Evolutionary conservation across 2,888 invertebrate genomes (phyloP).

Genomic region (Apotomis betuletana): DNA sequence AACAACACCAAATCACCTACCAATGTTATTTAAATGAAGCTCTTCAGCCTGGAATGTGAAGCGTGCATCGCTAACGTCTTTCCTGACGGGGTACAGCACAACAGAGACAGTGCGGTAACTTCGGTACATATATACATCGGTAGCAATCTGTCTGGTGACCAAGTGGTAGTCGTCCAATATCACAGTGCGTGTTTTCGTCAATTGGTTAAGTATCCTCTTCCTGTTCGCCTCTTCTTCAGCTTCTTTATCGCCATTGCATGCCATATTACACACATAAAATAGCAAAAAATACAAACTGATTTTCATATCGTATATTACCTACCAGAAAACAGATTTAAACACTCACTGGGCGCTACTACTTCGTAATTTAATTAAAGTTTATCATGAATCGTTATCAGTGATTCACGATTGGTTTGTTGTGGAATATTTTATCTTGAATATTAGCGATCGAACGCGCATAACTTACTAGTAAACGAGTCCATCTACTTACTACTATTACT

Average conservation of each 20-base stretch:
- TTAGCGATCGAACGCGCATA: conserved; percentile 12
- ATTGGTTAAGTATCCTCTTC: conserved; percentile 70
- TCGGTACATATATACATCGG: conserved; percentile 77
- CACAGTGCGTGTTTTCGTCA: conserved; percentile 71
- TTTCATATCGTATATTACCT: conserved; percentile 66
- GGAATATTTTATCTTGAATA: conserved; percentile 16
- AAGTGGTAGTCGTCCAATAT: conserved; percentile 72
- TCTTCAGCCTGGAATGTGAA: conserved; percentile 80
- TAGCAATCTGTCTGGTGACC: conserved; percentile 75
- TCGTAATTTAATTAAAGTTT: conserved; percentile 16
- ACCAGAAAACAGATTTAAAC: conserved; percentile 51
- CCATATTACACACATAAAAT: conserved; percentile 65
- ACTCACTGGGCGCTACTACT: conserved; percentile 30
- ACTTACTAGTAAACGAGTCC: conserved; percentile 11
- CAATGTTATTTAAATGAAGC: conserved; percentile 78
- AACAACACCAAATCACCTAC: conserved; percentile 58
- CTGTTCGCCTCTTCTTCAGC: conserved; percentile 68
- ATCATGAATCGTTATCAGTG: conserved; percentile 22
- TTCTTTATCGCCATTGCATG: conserved; percentile 67
- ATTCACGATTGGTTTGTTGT: not conserved
- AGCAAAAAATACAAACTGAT: conserved; percentile 62
- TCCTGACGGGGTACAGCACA: conserved; percentile 71
- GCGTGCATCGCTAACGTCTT: conserved; percentile 72
- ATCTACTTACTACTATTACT: conserved; percentile 17
- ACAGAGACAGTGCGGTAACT: conserved; percentile 78